Percentiles rank a stretch among this genome's conserved stretches.
These are phyloP conservation scores for Idaea aversata DNA, from an alignment of 2,888 invertebrate genomes.

Conservation along the genomic window DNA sequence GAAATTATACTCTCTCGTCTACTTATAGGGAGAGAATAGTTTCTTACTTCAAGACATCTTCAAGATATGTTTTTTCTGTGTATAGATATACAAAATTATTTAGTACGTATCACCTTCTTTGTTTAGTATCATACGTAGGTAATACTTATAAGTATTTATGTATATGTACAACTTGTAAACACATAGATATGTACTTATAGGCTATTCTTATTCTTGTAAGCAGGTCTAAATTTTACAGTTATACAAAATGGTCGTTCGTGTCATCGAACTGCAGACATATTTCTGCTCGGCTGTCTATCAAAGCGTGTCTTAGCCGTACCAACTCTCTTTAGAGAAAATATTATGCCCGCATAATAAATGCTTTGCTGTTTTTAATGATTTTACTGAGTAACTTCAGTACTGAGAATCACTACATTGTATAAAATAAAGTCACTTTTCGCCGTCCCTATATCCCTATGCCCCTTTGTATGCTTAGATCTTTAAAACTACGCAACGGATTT, in stretches of 20 bases:
- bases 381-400: too few relatives aligned
- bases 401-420: too few relatives aligned
- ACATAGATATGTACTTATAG: not conserved
- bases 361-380: not conserved
- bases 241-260: not conserved
- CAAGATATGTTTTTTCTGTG: too few relatives aligned
- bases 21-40: too few relatives aligned
- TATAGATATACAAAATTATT: too few relatives aligned
- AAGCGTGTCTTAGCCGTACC: not conserved
- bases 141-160: not conserved
- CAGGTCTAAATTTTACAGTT: not conserved
- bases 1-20: too few relatives aligned
- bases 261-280: not conserved
- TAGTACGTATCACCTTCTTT: too few relatives aligned
- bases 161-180: not conserved
- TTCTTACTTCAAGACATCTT: too few relatives aligned
- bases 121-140: not conserved
- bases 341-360: not conserved
- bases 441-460: too few relatives aligned
- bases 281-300: not conserved
- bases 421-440: too few relatives aligned
- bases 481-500: too few relatives aligned
- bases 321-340: not conserved
- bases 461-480: too few relatives aligned
- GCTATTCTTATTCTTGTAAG: not conserved